Percentiles rank a stretch among this genome's conserved stretches.
Conservation (phyloP, 2,797 vertebrate genomes). For the Neostethus bicornis region DNA sequence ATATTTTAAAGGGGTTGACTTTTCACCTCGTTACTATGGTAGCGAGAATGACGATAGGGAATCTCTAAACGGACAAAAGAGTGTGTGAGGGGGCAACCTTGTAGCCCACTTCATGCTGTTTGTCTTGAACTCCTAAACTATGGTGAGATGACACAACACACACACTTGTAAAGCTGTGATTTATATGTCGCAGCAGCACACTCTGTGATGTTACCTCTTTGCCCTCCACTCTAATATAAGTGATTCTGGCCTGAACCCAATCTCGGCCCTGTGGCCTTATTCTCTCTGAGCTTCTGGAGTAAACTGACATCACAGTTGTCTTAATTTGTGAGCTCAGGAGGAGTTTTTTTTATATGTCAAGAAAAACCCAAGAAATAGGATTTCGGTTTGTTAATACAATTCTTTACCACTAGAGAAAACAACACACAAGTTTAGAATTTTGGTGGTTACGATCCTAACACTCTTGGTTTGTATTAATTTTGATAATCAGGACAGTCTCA, state of each 20-base stretch:
- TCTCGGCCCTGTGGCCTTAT: neutral
- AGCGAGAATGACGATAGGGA: constrained; percentile 55
- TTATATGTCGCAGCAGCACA: constrained; percentile 43
- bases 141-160: constrained; percentile 51
- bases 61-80: constrained; percentile 71
- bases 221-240: constrained; percentile 26
- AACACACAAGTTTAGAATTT: neutral
- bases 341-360: neutral
- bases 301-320: neutral
- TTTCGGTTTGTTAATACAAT: neutral
- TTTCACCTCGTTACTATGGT: constrained; percentile 69
- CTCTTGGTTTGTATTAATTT: neutral
- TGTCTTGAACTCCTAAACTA: constrained; percentile 67
- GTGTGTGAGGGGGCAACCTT: constrained; percentile 59
- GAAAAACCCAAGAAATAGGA: neutral
- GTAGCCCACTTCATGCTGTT: constrained; percentile 77
- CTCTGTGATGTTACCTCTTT: constrained; percentile 50
- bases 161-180: constrained; percentile 61
- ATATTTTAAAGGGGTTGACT: constrained; percentile 70
- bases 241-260: constrained; percentile 11
- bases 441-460: neutral
- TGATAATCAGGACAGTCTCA: neutral
- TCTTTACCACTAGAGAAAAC: neutral
- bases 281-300: neutral
- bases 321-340: neutral